Evolutionary conservation across 2,888 invertebrate genomes (phyloP).

Genomic region (Spatulosminthurus flaviceps): DNA sequence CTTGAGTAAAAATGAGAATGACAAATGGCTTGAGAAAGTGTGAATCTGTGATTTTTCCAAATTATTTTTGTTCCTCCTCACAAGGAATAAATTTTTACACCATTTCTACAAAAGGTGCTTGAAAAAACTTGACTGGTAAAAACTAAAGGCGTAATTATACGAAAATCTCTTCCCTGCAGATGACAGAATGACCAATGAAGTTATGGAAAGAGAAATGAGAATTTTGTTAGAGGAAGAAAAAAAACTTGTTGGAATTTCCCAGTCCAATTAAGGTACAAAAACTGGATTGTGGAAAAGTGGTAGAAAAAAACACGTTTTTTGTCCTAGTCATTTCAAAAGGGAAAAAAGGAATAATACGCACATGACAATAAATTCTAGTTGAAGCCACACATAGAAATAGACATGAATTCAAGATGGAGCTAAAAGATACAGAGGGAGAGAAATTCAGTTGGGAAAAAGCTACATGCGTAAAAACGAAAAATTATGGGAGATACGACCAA

Average conservation of each 20-base stretch:
- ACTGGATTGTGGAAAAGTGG: not conserved
- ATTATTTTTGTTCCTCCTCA: too few relatives aligned
- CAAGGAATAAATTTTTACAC: too few relatives aligned
- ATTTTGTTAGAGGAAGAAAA: not conserved
- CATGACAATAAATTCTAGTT: not conserved
- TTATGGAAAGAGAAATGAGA: not conserved
- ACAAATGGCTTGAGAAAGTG: too few relatives aligned
- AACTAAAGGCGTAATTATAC: too few relatives aligned
- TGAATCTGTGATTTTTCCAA: too few relatives aligned
- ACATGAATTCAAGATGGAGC: too few relatives aligned
- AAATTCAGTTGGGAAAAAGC: not conserved
- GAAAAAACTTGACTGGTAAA: not conserved
- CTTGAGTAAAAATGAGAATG: too few relatives aligned
- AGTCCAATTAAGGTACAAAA: slow-evolving; percentile 3
- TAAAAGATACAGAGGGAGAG: not conserved
- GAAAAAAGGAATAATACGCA: not conserved
- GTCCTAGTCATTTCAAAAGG: not conserved
- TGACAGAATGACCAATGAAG: not conserved
- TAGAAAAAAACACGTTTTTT: slow-evolving; percentile 3
- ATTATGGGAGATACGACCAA: not conserved
- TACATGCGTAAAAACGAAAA: not conserved
- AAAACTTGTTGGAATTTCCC: slow-evolving; percentile 10
- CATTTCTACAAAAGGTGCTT: not conserved
- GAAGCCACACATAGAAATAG: not conserved
- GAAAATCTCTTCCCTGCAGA: not conserved